phyloP scores from a whole-genome alignment of 2,888 invertebrate species.

The Nephrotoma flavescens region DNA sequence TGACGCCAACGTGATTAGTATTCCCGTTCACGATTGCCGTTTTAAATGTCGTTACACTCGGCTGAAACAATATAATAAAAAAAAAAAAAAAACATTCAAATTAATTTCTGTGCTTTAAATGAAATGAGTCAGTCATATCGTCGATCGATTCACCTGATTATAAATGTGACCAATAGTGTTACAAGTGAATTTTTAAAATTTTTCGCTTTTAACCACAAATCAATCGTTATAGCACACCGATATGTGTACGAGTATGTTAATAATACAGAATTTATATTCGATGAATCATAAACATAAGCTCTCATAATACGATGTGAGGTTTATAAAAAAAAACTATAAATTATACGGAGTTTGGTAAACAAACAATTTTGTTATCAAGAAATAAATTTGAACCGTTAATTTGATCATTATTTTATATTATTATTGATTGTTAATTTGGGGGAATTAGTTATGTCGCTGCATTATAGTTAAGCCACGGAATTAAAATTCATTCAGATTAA shows the following conservation, averaged over 20 bases:
- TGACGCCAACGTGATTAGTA: conserved; percentile 20
- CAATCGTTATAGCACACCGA: neutral
- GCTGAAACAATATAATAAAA: conserved; percentile 16
- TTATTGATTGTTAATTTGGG: neutral
- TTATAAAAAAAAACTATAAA: neutral
- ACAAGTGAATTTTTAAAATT: neutral
- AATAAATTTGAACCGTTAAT: neutral
- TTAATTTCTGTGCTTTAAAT: neutral
- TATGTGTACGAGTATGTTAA: neutral
- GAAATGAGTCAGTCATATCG: neutral
- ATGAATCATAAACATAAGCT: neutral
- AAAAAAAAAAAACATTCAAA: neutral
- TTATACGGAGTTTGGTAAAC: neutral
- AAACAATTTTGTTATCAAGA: neutral
- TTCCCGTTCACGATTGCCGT: conserved; percentile 31
- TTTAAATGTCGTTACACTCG: conserved; percentile 32
- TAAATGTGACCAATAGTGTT: neutral
- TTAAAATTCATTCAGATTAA: no score
- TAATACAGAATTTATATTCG: neutral
- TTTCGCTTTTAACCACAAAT: neutral
- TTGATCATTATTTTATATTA: neutral
- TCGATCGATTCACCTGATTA: neutral
- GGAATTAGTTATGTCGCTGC: no score
- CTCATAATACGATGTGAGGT: neutral
- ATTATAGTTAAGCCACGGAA: no score